These are phyloP conservation scores for Selenia dentaria DNA, from an alignment of 2,888 invertebrate genomes.

Conservation along the genomic window DNA sequence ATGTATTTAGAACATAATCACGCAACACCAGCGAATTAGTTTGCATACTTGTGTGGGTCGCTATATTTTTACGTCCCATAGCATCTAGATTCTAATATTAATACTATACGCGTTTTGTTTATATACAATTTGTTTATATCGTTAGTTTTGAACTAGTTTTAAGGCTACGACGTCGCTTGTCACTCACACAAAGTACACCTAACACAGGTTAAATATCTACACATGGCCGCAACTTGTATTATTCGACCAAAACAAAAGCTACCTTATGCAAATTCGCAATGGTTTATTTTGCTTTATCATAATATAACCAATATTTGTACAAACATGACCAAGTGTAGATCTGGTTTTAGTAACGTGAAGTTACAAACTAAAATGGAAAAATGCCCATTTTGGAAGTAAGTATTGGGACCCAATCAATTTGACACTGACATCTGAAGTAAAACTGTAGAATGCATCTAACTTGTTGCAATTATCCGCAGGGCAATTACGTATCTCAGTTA, in stretches of 20 bases:
- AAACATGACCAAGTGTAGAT: background rate
- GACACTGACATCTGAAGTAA: no score
- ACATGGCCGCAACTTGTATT: background rate
- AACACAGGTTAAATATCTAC: constrained; percentile 46
- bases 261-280: no score
- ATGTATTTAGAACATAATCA: constrained; percentile 12
- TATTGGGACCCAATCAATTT: no score
- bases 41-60: constrained; percentile 52
- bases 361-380: constrained; percentile 18
- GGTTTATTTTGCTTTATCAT: no score
- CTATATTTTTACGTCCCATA: constrained; percentile 62
- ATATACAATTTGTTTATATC: constrained; percentile 69
- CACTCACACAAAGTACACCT: constrained; percentile 70
- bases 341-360: background rate
- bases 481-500: no score
- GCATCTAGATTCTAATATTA: constrained; percentile 68
- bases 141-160: constrained; percentile 84
- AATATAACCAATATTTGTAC: background rate
- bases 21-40: constrained; percentile 42
- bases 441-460: no score
- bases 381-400: constrained; percentile 55
- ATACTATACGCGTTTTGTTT: constrained; percentile 65
- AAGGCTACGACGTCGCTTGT: constrained; percentile 80
- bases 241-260: background rate
- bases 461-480: no score